A percentile compares a stretch with the other conserved stretches of the same genome.
These are phyloP conservation scores for Halichoeres trimaculatus DNA, from an alignment of 2,113 vertebrate genomes.

Conservation along the genomic window DNA sequence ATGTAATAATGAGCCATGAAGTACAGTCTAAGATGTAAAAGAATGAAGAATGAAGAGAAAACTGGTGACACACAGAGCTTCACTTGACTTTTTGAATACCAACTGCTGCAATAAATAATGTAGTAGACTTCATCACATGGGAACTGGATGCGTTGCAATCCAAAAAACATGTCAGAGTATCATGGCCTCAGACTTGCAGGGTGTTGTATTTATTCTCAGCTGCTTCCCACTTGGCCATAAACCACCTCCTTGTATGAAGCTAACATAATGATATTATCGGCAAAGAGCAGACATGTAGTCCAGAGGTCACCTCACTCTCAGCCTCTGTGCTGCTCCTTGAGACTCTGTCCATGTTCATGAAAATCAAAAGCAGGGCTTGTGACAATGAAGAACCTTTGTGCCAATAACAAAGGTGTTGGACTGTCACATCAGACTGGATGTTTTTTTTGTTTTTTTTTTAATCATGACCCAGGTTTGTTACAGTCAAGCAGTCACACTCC, in stretches of 20 bases:
- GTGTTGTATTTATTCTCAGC: not conserved
- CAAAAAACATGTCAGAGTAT: not conserved
- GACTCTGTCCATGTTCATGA: not conserved
- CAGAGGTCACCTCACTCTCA: not conserved
- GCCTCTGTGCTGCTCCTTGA: not conserved
- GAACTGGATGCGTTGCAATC: not conserved
- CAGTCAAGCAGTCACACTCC: too few relatives aligned
- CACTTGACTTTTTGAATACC: not conserved
- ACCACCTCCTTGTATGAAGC: not conserved
- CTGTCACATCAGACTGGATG: too few relatives aligned
- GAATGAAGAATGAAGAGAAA: not conserved
- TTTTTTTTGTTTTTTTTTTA: too few relatives aligned
- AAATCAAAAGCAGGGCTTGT: conserved; percentile 16
- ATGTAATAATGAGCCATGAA: not conserved
- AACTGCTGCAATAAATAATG: not conserved
- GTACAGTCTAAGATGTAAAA: not conserved
- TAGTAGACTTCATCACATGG: not conserved
- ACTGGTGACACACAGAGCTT: not conserved
- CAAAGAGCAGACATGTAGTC: not conserved
- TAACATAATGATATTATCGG: not conserved
- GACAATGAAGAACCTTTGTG: not conserved
- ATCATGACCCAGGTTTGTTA: too few relatives aligned
- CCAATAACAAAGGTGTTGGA: not conserved
- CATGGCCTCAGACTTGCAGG: not conserved
- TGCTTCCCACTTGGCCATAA: conserved; percentile 3